phyloP scores from a whole-genome alignment of 2,797 vertebrate species.

The Helarctos malayanus region DNA sequence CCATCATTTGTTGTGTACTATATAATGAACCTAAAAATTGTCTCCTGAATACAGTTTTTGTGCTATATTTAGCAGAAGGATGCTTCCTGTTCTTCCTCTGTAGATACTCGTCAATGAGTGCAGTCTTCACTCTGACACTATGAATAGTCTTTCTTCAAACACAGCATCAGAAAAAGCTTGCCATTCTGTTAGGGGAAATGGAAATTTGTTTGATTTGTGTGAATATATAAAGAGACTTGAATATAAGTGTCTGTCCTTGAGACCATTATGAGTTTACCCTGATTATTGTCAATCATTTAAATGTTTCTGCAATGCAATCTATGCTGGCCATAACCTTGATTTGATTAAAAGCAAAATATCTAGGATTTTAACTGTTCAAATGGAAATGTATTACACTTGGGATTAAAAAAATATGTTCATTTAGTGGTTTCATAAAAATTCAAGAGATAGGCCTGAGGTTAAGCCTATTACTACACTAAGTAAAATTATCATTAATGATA shows the following conservation, averaged over 20 bases:
- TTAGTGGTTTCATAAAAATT: not conserved
- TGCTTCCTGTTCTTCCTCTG: slow-evolving; percentile 59
- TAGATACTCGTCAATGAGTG: slow-evolving; percentile 31
- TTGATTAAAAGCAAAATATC: slow-evolving; percentile 9
- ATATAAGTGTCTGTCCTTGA: slow-evolving; percentile 37
- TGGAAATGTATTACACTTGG: not conserved
- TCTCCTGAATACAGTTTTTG: slow-evolving; percentile 71
- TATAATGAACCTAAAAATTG: not conserved
- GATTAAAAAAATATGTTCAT: not conserved
- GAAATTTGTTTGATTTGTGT: slow-evolving; percentile 69
- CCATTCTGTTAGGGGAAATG: slow-evolving; percentile 16
- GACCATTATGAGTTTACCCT: not conserved
- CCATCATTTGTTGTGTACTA: not conserved
- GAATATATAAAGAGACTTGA: slow-evolving; percentile 49
- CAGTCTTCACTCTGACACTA: slow-evolving; percentile 33
- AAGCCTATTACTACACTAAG: not conserved
- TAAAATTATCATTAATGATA: not conserved
- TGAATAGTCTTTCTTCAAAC: slow-evolving; percentile 66
- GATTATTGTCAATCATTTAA: not conserved
- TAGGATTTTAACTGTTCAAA: not conserved
- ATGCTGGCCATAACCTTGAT: not conserved
- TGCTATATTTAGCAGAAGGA: slow-evolving; percentile 64
- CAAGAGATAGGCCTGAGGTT: not conserved
- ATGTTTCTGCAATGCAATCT: slow-evolving; percentile 1
- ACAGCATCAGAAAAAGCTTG: slow-evolving; percentile 18